Evolutionary conservation across 2,113 vertebrate species (phyloP), one percentile per base, ranked within the genome.

Genomic region (Danionella cerebrum): DNA sequence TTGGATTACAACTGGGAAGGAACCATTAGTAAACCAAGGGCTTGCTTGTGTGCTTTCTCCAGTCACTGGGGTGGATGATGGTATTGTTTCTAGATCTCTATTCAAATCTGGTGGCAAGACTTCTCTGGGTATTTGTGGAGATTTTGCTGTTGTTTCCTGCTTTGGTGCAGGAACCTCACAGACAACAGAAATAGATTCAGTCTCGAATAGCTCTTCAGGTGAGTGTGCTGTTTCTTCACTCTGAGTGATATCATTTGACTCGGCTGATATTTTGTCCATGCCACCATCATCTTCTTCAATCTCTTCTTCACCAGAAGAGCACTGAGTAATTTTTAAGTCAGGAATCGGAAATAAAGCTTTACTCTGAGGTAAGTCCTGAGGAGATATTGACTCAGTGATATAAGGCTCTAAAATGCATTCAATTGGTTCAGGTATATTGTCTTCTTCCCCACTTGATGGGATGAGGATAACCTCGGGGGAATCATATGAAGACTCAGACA

Each of bases 321-420:
- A 97, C 52, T 95, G 95, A 11, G 96, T 99, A 82, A 99, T 98
- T 84, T 92, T 97, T 69, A 99, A 92, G 80, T 99, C 95, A 74
- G 96, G 96, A 83, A 99, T 97, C 45, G 94, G 93, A 59, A 92
- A 92, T 24, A 92, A 82, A 71, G 89, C 44, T 53, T 90, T 93
- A 75, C 81, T 89, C 5, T 82, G 80, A 33, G 86, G 78, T 72
- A 88, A 78, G 72, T 92, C 90, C 76, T 78, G 75, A 54, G 74
- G 78, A 69, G 79, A n/a, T 82, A 77, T 86, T 39, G 82, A 78
- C 44, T 83, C 81, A 31, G 78, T 63, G 79, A 81, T 71, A 42
- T 63, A 71, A 13, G 73, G 69, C 3, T 67, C 42, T 51, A 75
- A 67, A 57, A 60, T 27, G 73, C 84, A 87, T 13, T 67, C 59